A percentile compares a stretch with the other conserved stretches of the same genome.
Conservation (phyloP, 2,797 vertebrate species). For the Pipistrellus pygmaeus region DNA sequence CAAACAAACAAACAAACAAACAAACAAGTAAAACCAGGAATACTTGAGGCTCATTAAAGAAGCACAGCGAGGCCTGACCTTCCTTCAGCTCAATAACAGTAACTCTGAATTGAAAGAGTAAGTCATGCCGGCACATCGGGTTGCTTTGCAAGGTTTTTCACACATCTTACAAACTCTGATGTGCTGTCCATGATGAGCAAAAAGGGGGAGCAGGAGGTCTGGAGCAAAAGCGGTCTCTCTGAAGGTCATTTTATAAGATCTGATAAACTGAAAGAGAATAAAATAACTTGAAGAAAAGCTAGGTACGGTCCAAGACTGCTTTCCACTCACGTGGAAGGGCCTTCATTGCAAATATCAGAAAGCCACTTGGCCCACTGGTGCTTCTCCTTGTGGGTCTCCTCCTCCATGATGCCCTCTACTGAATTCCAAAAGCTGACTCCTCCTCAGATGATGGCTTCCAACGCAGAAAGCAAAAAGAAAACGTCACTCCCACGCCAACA, state of each 20-base stretch:
- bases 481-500: background rate
- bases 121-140: background rate
- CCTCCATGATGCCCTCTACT: background rate
- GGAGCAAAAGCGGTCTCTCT: background rate
- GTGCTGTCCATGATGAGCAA: conserved; percentile 22
- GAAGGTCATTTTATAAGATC: conserved; percentile 17
- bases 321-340: background rate
- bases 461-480: background rate
- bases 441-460: background rate
- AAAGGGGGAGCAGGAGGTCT: background rate
- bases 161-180: conserved; percentile 29
- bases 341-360: background rate
- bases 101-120: background rate
- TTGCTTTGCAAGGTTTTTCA: background rate
- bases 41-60: background rate
- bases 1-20: background rate
- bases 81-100: background rate
- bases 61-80: background rate
- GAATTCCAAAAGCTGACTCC: background rate
- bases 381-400: background rate
- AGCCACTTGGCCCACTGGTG: background rate
- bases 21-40: background rate
- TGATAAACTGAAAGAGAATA: background rate
- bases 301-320: background rate
- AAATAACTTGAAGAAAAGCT: background rate